These are phyloP conservation scores for Ephydatia muelleri DNA, from an alignment of 37 sponge, comb jelly and placozoan genomes.

Conservation along the genomic window DNA sequence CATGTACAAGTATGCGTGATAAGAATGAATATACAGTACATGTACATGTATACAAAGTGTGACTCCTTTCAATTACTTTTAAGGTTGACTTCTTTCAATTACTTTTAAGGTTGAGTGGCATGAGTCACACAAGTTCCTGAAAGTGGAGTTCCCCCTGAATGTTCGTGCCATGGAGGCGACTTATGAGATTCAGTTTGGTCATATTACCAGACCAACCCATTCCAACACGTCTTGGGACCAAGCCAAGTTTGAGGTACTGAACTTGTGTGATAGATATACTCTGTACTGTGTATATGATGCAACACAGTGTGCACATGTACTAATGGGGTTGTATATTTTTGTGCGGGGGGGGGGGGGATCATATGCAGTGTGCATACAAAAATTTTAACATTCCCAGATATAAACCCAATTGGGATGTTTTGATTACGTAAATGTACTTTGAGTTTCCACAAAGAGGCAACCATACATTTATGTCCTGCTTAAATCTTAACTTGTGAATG, in stretches of 20 bases:
- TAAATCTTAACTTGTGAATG: no score
- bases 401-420: no score
- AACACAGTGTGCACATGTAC: no score
- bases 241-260: conserved; percentile 75
- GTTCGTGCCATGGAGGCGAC: conserved; percentile 60
- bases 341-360: no score
- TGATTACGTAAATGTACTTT: no score
- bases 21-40: conserved; percentile 4
- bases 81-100: background rate
- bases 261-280: no score
- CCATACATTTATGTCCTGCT: no score
- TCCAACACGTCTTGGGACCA: conserved; percentile 84
- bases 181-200: conserved; percentile 84
- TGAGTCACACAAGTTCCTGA: conserved; percentile 72
- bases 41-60: conserved; percentile 21
- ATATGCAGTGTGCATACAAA: no score
- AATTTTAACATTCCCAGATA: no score
- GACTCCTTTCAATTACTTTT: background rate
- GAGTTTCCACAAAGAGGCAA: no score
- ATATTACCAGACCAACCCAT: conserved; percentile 70
- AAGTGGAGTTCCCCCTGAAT: conserved; percentile 76
- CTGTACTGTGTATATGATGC: no score
- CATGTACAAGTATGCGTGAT: background rate
- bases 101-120: conserved; percentile 70
- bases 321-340: no score